Base-by-base conservation (phyloP, 2,113 vertebrate genomes). In the Furnarius figulus region DNA sequence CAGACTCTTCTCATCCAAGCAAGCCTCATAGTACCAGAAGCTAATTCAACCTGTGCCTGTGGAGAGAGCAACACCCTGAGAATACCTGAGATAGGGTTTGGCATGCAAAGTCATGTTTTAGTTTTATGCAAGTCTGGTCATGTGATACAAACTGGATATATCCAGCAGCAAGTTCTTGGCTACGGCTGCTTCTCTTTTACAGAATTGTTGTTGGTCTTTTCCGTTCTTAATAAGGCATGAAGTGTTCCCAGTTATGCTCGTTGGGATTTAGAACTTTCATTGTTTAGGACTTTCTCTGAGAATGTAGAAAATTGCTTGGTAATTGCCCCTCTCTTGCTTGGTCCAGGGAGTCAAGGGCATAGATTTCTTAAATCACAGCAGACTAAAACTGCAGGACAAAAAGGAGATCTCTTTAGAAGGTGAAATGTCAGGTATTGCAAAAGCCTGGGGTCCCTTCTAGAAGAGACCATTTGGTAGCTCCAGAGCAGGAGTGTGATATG, bases 231-330 rank as follows among this genome's bases (percentile, higher is more conserved):
- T 21, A 90, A 80, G 46, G 92, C 37, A 90, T 85, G 66, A 76
- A 70, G 40, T 95, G 96, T 93, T 94, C 94, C 63, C 59, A 70
- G 82, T 40, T 82, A 73, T 1, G 28, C 47, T 76, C 21, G 28
- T 25, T 90, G 78, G 40, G 85, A 83, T 95, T 91, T 88, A 76
- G 79, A 92, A 53, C 78, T 58, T 90, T 53, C 71, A 93, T 95
- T 95, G 94, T 93, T 92, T 73, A 80, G 75, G 31, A 39, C 46
- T 80, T 90, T 79, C 49, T 53, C 67, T 82, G 67, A 92, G 85
- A 96, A 90, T 40, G 40, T 39, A 49, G 67, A 83, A 83, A 93
- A 92, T 93, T 89, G 59, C 81, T 30, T 24, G 62, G 44, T 93
- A 93, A 94, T 94, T 95, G 62, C 37, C 22, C 23, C 28, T 83